Percentiles rank a stretch among this genome's conserved stretches.
These are phyloP conservation scores for Leucoma salicis DNA, from an alignment of 2,888 invertebrate species.

Conservation along the genomic window DNA sequence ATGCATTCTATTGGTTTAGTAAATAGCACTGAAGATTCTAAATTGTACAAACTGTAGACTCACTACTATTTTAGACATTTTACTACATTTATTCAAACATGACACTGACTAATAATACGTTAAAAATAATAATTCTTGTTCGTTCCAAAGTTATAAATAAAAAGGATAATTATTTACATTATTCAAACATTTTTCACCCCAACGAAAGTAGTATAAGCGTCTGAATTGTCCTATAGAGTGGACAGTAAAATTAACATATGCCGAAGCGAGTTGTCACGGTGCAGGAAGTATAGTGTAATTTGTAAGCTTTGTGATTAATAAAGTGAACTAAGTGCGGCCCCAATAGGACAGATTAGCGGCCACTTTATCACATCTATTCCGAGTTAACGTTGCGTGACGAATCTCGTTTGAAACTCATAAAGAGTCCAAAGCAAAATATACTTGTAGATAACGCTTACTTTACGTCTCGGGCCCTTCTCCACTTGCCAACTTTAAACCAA, in stretches of 20 bases:
- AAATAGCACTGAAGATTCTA: slow-evolving; percentile 31
- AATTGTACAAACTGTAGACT: slow-evolving; percentile 19
- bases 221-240: slow-evolving; percentile 69
- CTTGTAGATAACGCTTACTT: slow-evolving; percentile 78
- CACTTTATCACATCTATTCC: slow-evolving; percentile 82
- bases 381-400: slow-evolving; percentile 81
- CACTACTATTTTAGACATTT: slow-evolving; percentile 28
- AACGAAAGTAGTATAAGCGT: slow-evolving; percentile 64
- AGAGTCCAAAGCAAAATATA: slow-evolving; percentile 81
- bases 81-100: slow-evolving; percentile 16
- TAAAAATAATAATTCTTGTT: slow-evolving; percentile 22
- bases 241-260: slow-evolving; percentile 80
- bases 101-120: slow-evolving; percentile 8
- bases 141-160: slow-evolving; percentile 25
- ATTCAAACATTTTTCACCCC: slow-evolving; percentile 56
- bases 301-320: slow-evolving; percentile 83
- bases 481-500: slow-evolving; percentile 68
- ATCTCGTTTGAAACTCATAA: slow-evolving; percentile 82
- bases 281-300: slow-evolving; percentile 80
- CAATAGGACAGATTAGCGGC: slow-evolving; percentile 81
- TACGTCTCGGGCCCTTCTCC: slow-evolving; percentile 75
- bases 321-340: slow-evolving; percentile 81
- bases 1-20: slow-evolving; percentile 35
- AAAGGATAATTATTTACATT: slow-evolving; percentile 49
- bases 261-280: slow-evolving; percentile 71